phyloP scores from a whole-genome alignment of 2,113 vertebrate species.

The Ariopsis seemanni region DNA sequence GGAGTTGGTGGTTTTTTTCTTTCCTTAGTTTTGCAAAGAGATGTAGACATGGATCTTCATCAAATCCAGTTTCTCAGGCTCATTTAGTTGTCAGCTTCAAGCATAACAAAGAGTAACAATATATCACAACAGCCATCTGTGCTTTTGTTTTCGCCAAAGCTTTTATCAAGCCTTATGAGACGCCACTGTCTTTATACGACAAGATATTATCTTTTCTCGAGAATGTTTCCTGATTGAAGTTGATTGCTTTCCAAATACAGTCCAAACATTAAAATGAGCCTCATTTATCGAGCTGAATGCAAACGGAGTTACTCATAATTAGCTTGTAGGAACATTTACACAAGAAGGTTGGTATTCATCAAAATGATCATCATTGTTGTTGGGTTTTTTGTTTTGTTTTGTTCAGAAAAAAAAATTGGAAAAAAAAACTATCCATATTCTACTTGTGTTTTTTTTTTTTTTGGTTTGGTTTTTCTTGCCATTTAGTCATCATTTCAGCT shows the following conservation, averaged over 20 bases:
- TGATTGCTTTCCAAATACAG: too few relatives aligned
- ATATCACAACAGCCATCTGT: background rate
- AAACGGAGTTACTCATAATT: background rate
- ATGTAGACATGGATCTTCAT: conserved; percentile 1
- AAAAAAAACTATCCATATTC: too few relatives aligned
- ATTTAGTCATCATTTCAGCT: too few relatives aligned
- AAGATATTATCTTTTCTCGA: background rate
- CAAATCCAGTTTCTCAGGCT: background rate
- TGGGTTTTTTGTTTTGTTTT: too few relatives aligned
- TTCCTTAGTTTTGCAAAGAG: background rate
- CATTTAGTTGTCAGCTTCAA: conserved; percentile 3
- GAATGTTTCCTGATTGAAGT: background rate
- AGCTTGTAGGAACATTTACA: background rate
- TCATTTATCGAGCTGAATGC: background rate
- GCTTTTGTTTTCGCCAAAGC: conserved; percentile 1
- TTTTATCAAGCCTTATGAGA: background rate
- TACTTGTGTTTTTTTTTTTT: too few relatives aligned
- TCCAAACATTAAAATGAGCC: background rate
- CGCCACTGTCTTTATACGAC: background rate
- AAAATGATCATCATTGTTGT: background rate
- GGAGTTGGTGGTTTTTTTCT: background rate
- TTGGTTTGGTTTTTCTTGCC: too few relatives aligned
- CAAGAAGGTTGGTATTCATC: background rate
- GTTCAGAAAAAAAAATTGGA: too few relatives aligned
- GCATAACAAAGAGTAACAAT: background rate